These are phyloP conservation scores for Litocranius walleri DNA, from an alignment of 2,113 vertebrate species.

Conservation along the genomic window DNA sequence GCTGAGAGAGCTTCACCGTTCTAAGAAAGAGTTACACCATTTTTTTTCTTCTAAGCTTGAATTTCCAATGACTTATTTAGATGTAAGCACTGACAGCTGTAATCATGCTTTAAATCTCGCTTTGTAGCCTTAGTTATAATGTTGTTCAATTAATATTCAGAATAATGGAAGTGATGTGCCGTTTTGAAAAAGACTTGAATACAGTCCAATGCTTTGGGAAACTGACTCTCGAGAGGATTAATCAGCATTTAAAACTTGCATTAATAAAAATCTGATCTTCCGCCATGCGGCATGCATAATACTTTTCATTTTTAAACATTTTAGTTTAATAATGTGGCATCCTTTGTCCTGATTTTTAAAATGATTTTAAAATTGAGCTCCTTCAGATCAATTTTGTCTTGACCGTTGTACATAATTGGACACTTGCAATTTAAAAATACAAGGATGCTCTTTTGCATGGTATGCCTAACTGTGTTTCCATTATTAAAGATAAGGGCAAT, in stretches of 20 bases:
- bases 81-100: constrained; percentile 83
- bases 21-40: constrained; percentile 59
- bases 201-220: constrained; percentile 86
- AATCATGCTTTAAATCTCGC: constrained; percentile 85
- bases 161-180: constrained; percentile 84
- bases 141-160: constrained; percentile 87
- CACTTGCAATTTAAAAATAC: constrained; percentile 59
- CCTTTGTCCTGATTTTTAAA: constrained; percentile 80
- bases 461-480: constrained; percentile 35
- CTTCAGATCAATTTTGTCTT: constrained; percentile 77
- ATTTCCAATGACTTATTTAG: constrained; percentile 84
- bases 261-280: constrained; percentile 88
- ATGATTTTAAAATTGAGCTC: constrained; percentile 81
- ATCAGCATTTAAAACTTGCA: constrained; percentile 89
- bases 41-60: constrained; percentile 64
- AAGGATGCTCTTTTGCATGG: constrained; percentile 45
- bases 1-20: constrained; percentile 32
- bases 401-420: constrained; percentile 64
- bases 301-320: constrained; percentile 84
- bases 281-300: constrained; percentile 76
- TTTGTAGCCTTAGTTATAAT: constrained; percentile 85
- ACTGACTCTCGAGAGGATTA: constrained; percentile 87
- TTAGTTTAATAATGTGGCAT: constrained; percentile 79
- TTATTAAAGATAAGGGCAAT: constrained; percentile 42
- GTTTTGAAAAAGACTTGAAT: constrained; percentile 85